These are phyloP conservation scores for Pyrgus malvae DNA, from an alignment of 2,888 invertebrate species.

Conservation along the genomic window DNA sequence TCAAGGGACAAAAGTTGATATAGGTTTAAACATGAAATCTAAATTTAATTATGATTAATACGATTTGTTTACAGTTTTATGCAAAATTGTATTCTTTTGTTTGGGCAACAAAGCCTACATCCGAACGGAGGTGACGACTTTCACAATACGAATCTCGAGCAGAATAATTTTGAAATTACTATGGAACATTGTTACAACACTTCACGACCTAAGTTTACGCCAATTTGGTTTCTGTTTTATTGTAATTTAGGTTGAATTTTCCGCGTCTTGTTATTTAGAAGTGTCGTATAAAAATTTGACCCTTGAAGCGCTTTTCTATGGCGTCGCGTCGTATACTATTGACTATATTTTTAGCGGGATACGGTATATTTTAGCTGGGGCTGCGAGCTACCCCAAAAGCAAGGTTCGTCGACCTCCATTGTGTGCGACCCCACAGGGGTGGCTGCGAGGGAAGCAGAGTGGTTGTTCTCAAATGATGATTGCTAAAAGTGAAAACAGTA, in stretches of 20 bases:
- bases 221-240: conserved; percentile 1
- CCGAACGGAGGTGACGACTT: not conserved
- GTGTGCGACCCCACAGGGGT: conserved; percentile 22
- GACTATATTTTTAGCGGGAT: not conserved
- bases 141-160: conserved; percentile 2
- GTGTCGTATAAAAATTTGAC: conserved; percentile 13
- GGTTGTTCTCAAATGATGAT: conserved; percentile 20
- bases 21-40: not conserved
- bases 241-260: conserved; percentile 8
- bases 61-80: not conserved
- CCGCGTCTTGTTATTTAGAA: conserved; percentile 5
- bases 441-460: conserved; percentile 19
- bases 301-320: conserved; percentile 8
- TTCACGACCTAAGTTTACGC: not conserved
- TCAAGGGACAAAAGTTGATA: not conserved
- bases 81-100: not conserved
- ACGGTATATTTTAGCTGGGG: not conserved
- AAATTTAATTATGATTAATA: conserved; percentile 5
- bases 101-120: not conserved
- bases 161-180: conserved; percentile 22
- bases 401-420: conserved; percentile 25
- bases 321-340: not conserved
- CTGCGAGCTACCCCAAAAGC: conserved; percentile 11
- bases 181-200: conserved; percentile 17
- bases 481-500: conserved; percentile 14